A percentile compares a stretch with the other conserved stretches of the same genome.
These are phyloP conservation scores for Phytoseiulus persimilis DNA, from an alignment of 2,888 invertebrate species.

Conservation along the genomic window DNA sequence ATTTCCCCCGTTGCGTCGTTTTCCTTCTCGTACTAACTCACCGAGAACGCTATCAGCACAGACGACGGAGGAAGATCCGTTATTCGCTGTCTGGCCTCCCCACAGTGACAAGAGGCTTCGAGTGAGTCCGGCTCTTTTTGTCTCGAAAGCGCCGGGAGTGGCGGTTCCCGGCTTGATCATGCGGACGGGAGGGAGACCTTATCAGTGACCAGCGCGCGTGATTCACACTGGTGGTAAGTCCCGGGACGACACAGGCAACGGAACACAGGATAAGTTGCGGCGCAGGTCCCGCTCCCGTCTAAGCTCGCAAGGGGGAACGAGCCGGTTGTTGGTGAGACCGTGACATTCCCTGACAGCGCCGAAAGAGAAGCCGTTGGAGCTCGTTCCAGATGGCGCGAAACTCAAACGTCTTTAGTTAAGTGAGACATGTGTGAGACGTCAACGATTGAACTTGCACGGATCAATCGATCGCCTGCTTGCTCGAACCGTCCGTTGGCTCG, in stretches of 20 bases:
- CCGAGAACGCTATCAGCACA: background rate
- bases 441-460: background rate
- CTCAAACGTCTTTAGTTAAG: background rate
- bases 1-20: background rate
- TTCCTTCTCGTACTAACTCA: background rate
- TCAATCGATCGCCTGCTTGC: too few relatives aligned
- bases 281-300: background rate
- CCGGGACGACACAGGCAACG: background rate
- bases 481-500: background rate
- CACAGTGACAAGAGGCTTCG: background rate
- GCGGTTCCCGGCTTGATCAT: background rate
- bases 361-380: background rate
- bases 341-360: background rate
- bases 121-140: background rate
- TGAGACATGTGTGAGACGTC: background rate
- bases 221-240: background rate
- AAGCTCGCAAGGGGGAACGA: background rate
- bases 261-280: background rate
- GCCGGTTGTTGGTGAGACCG: background rate
- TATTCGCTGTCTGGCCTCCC: background rate
- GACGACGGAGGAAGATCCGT: background rate
- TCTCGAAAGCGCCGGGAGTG: background rate
- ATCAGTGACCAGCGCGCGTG: background rate
- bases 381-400: background rate
- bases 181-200: background rate